Evolutionary conservation across 2,888 invertebrate genomes (phyloP).

Genomic region (Protodeltote pygarga): DNA sequence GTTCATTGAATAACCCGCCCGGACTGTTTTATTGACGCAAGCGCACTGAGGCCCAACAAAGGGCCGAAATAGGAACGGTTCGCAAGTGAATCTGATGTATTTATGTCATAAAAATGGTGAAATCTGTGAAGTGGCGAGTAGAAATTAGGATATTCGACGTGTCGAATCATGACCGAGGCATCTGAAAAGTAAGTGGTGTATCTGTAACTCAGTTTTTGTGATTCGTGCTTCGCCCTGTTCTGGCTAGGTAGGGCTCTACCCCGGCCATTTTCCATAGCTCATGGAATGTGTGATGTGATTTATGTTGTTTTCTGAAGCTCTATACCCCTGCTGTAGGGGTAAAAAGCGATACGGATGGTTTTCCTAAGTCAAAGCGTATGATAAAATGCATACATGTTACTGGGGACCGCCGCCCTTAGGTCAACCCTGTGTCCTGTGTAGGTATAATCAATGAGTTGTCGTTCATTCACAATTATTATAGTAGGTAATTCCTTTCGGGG

Average conservation of each 20-base stretch:
- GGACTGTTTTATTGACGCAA: constrained; percentile 82
- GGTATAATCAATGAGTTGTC: constrained; percentile 81
- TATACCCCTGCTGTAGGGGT: constrained; percentile 33
- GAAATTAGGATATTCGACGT: constrained; percentile 94
- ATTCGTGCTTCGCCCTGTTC: constrained; percentile 72
- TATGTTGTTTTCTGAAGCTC: constrained; percentile 53
- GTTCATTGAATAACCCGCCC: constrained; percentile 84
- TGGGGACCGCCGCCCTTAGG: constrained; percentile 80
- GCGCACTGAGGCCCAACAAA: constrained; percentile 86
- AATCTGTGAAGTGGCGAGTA: constrained; percentile 93
- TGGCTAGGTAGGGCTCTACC: constrained; percentile 78
- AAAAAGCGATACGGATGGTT: constrained; percentile 14
- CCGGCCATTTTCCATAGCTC: constrained; percentile 83
- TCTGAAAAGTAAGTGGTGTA: constrained; percentile 93
- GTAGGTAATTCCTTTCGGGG: constrained; percentile 78
- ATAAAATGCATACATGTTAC: constrained; percentile 50
- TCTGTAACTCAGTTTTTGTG: constrained; percentile 69
- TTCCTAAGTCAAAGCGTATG: constrained; percentile 44
- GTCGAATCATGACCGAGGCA: constrained; percentile 96
- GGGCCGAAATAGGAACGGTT: constrained; percentile 85
- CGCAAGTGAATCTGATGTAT: constrained; percentile 89
- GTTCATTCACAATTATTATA: constrained; percentile 84
- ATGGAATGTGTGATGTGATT: constrained; percentile 63
- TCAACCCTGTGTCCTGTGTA: constrained; percentile 70
- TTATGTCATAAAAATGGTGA: constrained; percentile 94